Conservation (phyloP, 2,797 vertebrate species). For the Hylomyscus alleni region DNA sequence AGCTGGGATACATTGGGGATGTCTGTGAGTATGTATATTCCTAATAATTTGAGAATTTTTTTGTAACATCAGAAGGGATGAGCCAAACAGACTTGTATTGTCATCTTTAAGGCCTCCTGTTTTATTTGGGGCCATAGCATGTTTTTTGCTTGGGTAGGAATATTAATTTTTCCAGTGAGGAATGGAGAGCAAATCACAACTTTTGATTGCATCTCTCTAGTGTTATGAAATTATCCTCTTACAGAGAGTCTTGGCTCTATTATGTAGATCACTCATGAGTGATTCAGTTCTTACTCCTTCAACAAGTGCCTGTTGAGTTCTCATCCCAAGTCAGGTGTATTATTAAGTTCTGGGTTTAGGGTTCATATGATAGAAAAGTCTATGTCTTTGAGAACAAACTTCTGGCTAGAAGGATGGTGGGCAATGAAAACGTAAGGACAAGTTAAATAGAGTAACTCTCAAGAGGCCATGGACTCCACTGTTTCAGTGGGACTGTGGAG, state of each 20-base stretch:
- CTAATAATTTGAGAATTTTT: constrained; percentile 73
- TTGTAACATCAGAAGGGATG: constrained; percentile 61
- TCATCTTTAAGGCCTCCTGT: background rate
- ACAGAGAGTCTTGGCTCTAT: background rate
- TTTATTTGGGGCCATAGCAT: constrained; percentile 12
- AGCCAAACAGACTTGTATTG: background rate
- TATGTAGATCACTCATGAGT: background rate
- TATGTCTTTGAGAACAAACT: background rate
- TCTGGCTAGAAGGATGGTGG: background rate
- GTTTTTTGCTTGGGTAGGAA: background rate
- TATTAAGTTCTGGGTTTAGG: background rate
- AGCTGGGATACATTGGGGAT: constrained; percentile 46
- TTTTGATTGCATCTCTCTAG: background rate
- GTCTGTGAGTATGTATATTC: background rate
- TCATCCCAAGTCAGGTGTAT: background rate
- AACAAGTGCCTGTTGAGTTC: background rate
- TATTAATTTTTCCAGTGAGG: background rate
- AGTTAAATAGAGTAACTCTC: background rate
- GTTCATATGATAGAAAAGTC: background rate
- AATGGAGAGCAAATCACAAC: background rate
- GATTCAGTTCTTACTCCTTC: background rate
- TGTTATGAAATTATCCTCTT: background rate
- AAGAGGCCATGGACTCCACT: background rate
- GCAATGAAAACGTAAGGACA: background rate
- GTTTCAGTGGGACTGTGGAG: background rate